Percentiles rank a stretch among this genome's conserved stretches.
phyloP scores from a whole-genome alignment of 2,888 invertebrate species.

The Theristus sp. region DNA sequence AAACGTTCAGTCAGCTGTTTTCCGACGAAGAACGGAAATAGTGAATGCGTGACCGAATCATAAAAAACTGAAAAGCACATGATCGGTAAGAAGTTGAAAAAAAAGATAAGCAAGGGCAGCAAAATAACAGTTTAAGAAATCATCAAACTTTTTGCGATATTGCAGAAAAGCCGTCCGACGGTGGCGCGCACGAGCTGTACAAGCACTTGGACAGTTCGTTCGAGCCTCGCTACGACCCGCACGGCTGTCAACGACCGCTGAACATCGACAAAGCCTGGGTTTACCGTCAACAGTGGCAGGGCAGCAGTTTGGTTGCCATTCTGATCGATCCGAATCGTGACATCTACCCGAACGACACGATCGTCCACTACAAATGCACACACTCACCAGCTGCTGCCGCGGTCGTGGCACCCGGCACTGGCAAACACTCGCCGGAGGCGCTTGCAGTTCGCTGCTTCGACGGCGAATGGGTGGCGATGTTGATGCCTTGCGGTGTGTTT shows the following conservation, averaged over 20 bases:
- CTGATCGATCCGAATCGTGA: conserved; percentile 7
- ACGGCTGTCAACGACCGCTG: conserved; percentile 6
- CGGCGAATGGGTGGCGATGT: conserved; percentile 21
- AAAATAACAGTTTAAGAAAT: too few relatives aligned
- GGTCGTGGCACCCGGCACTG: background rate
- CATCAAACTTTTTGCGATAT: too few relatives aligned
- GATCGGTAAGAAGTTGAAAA: too few relatives aligned
- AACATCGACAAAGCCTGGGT: conserved; percentile 8
- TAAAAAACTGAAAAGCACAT: too few relatives aligned
- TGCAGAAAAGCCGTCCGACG: too few relatives aligned
- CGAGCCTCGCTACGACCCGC: background rate
- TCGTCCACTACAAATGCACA: conserved; percentile 20
- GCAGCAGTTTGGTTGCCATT: background rate
- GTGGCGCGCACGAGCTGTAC: too few relatives aligned
- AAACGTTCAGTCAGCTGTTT: too few relatives aligned
- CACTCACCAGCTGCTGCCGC: conserved; percentile 6
- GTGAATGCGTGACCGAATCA: too few relatives aligned
- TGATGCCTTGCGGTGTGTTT: conserved; percentile 18
- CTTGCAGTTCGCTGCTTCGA: conserved; percentile 20
- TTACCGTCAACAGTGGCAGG: conserved; percentile 1
- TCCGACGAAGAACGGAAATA: too few relatives aligned
- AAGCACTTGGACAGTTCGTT: too few relatives aligned
- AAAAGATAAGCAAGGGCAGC: too few relatives aligned
- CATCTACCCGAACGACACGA: conserved; percentile 24
- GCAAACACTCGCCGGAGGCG: conserved; percentile 14